phyloP scores from a whole-genome alignment of 2,113 vertebrate species.

The Phocoena sinus region DNA sequence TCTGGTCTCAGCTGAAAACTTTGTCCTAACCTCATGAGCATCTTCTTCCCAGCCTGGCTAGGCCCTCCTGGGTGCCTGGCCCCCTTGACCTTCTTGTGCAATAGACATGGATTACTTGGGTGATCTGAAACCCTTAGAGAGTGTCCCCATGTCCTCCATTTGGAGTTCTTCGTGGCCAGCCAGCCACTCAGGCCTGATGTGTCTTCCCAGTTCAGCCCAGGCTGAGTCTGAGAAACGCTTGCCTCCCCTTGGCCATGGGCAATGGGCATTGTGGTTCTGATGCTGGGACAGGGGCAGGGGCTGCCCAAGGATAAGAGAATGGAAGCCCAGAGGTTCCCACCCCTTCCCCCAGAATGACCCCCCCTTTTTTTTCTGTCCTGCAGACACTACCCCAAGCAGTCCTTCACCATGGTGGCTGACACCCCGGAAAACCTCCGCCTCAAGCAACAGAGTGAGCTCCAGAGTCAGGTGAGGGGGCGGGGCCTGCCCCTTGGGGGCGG shows the following conservation, averaged over 20 bases:
- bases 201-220: background rate
- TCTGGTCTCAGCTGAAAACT: background rate
- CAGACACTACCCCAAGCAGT: conserved; percentile 98
- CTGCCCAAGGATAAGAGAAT: background rate
- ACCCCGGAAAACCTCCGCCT: conserved; percentile 97
- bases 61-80: background rate
- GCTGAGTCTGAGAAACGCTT: background rate
- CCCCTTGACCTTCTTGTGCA: background rate
- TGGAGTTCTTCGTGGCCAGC: background rate
- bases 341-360: background rate
- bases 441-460: conserved; percentile 96
- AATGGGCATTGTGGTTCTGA: background rate
- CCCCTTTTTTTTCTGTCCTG: background rate
- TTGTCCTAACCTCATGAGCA: too few relatives aligned
- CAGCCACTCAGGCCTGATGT: background rate
- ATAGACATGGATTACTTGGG: background rate
- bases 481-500: background rate
- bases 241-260: too few relatives aligned
- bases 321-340: background rate
- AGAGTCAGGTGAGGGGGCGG: conserved; percentile 89
- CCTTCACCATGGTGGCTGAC: conserved; percentile 95
- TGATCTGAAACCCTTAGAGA: background rate
- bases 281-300: background rate
- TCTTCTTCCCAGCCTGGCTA: background rate
- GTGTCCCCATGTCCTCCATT: background rate